Base-by-base conservation (phyloP, 2,888 invertebrate genomes). In the Stictocephala bisonia region DNA sequence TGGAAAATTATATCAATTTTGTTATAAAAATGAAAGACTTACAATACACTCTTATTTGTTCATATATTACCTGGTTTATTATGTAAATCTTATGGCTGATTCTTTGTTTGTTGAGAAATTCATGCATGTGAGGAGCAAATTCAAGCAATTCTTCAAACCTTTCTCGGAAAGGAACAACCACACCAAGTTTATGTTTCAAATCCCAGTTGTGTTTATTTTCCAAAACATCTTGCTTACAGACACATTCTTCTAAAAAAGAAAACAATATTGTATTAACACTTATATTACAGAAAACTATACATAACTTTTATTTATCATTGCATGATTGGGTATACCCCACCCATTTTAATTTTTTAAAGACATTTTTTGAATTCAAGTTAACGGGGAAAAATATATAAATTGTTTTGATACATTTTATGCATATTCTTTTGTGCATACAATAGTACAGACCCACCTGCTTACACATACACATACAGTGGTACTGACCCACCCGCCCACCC, bases 161-260 rank as follows among this genome's bases (percentile, higher is more conserved):
- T 84, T 99, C 96, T 79, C 99, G 87, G 85, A 94, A 99, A 67
- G 99, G 99, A 69, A 99, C 95, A 75, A 99, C 85, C 72, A 99
- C 87, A 56, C 97, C 97, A 80, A 99, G 85, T 79, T 86, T 88
- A 81, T 92, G 90, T 22, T 67, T 40, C 35, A 58, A 66, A 41
- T 51, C 71, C 22, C 66, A 66, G 50, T 51, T 64, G 15, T 3
- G 2, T 22, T 68, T 35, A 68, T 67, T 44, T 60, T 26, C 68
- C 70, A 58, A 15, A 72, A 27, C 51, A 18, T 75, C 77, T 73
- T 26, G 77, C 77, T 44, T 72, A 67, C 77, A 77, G 15, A 69
- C 41, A 13, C 78, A 78, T 35, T 74, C 73, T 22, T 75, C 76
- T 69, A 48, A 44, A 60, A 66, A 68, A 74, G 71, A 66, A n/a